Base-by-base conservation (phyloP, 2,888 invertebrate genomes). In the Lycia hirtaria region DNA sequence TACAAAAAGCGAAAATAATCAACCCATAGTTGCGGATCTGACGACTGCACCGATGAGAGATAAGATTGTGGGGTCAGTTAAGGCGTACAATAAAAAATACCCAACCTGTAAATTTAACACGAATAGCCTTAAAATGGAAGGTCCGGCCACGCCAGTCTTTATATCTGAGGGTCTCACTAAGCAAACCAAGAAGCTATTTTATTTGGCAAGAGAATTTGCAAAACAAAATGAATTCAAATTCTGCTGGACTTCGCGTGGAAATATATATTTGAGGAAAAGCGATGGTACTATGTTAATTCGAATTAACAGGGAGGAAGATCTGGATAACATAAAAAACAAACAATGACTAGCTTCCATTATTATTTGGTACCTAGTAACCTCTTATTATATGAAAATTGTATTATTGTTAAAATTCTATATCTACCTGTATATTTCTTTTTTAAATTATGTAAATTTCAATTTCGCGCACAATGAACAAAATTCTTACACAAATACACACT, bases 11-110 rank as follows among this genome's bases (percentile, higher is more conserved):
- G 50, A 50, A 22, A 12, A 19, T 4, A 40, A 32, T 14, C 37
- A 50, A n/a, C 10, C 49, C 1, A 40, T 49, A 3, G 38, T 49
- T 4, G 49, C 49, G 4, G 49, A 49, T 3, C 20, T 50, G 0
- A 20, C 30, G 1, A 50, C 20, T 4, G 50, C 40, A 1, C 2
- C 9, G 2, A 7, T 22, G 0, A 17, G 30, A 40, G 32, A 50
- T 10, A 28, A 30, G 9, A 20, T 50, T 9, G 10, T 50, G 9
- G 15, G 12, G 1, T 38, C 38, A 4, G 38, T 40, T 4, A 40
- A 50, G 32, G 10, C 20, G 5, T 40, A 50, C 10, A 50, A 50
- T 9, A 50, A 40, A 14, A 30, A 30, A 17, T 26, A 50, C 14
- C 15, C 37, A 14, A 32, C 28, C 1, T 10, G 10, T 7, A 50